Conservation (phyloP, 2,113 vertebrate species). For the Edolisoma coerulescens region DNA sequence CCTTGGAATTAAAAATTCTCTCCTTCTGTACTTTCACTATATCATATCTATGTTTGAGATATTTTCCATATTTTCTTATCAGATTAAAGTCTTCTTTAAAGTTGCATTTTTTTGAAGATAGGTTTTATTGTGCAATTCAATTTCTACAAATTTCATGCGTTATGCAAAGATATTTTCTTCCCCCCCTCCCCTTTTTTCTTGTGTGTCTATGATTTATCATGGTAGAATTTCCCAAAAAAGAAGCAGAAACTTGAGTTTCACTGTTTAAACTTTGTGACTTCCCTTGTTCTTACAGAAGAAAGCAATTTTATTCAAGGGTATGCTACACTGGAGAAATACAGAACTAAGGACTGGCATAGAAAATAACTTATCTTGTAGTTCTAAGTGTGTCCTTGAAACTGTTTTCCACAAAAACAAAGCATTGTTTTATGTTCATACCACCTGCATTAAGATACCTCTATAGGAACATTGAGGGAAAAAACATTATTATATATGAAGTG, state of each 20-base stretch:
- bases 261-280: not conserved
- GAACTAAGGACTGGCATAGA: not conserved
- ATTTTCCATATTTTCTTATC: not conserved
- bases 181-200: not conserved
- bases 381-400: slow-evolving; percentile 1
- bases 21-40: not conserved
- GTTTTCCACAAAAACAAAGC: not conserved
- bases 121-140: not conserved
- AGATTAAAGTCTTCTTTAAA: not conserved
- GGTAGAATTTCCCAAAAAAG: not conserved
- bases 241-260: not conserved
- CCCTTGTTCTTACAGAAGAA: not conserved
- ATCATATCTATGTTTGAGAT: not conserved
- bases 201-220: not conserved
- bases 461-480: not conserved
- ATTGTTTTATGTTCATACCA: not conserved
- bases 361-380: not conserved
- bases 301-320: not conserved
- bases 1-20: not conserved
- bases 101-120: not conserved
- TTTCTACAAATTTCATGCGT: not conserved
- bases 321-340: not conserved
- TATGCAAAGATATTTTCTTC: not conserved
- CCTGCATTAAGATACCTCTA: not conserved
- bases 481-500: not conserved